Base-by-base conservation (phyloP, 1,140 invertebrate genomes). In the Campoletis sonorensis region DNA sequence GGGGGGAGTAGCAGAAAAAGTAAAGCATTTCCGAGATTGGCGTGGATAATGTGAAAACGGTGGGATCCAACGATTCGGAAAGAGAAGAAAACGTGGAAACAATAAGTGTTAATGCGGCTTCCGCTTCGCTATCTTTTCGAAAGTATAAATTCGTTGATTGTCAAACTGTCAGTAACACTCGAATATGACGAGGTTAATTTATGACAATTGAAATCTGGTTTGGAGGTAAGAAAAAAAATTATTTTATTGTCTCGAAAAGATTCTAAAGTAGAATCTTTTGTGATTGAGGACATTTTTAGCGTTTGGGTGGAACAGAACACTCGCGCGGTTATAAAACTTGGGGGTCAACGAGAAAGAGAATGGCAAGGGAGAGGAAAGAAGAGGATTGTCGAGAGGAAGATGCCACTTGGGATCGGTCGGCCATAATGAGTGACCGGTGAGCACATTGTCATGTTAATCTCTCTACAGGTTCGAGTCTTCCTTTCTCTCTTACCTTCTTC, bases 361-460 rank as follows among this genome's bases (percentile, higher is more conserved):
- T 45, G 8, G 40, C 11, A 11, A 11, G 13, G 40, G 11, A 72
- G 40, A 45, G 11, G 13, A 11, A 45, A 76, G n/a, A 78, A 26
- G 68, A 54, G 49, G 33, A n/a, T 61, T 30, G 61, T 15, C 21
- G 76, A 72, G 82, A 76, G 79, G 70, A 81, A 81, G 84, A 86
- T 84, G 79, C 85, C 86, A 79, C 82, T 81, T 80, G 84, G 84
- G 84, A 86, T 87, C 76, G 80, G 84, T 82, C 86, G 79, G 81
- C 83, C 87, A 90, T 91, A 91, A 90, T 90, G 89, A 91, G 90
- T 89, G 90, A 86, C 87, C 86, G 85, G 88, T 88, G 86, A 86
- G 85, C 85, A 88, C 86, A 91, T 91, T 91, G 90, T 91, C 88
- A 91, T 91, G 89, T 89, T 91, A 91, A 90, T 91, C 79, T 73